These are phyloP conservation scores for Ennomos quercinarius DNA, from an alignment of 2,888 invertebrate genomes.

Conservation along the genomic window DNA sequence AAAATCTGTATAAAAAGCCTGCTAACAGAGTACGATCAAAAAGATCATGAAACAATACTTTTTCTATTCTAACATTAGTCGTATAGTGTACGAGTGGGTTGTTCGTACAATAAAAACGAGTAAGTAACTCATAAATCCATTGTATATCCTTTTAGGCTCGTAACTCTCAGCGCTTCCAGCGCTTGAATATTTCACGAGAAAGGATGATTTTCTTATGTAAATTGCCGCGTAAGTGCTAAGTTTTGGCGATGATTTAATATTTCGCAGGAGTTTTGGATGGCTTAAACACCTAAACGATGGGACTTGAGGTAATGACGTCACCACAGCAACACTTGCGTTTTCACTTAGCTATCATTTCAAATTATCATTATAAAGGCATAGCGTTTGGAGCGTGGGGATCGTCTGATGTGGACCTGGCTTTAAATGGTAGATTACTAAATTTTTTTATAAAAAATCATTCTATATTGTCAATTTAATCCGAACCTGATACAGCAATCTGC, in stretches of 20 bases:
- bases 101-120: slow-evolving; percentile 30
- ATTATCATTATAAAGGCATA: too few relatives aligned
- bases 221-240: slow-evolving; percentile 11
- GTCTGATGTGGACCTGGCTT: too few relatives aligned
- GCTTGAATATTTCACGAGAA: slow-evolving; percentile 32
- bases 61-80: not conserved
- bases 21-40: too few relatives aligned
- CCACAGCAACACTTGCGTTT: too few relatives aligned
- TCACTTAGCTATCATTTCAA: too few relatives aligned
- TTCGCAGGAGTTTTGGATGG: not conserved
- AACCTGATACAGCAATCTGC: too few relatives aligned
- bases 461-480: too few relatives aligned
- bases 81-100: slow-evolving; percentile 3
- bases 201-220: slow-evolving; percentile 19
- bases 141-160: slow-evolving; percentile 29
- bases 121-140: slow-evolving; percentile 33
- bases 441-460: too few relatives aligned
- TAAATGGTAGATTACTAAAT: too few relatives aligned
- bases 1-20: too few relatives aligned
- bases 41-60: too few relatives aligned
- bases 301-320: not conserved
- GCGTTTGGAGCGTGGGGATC: too few relatives aligned
- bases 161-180: slow-evolving; percentile 22
- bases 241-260: slow-evolving; percentile 10
- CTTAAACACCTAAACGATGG: slow-evolving; percentile 3